phyloP scores from a whole-genome alignment of 2,113 vertebrate species.

The Pygoscelis adeliae region DNA sequence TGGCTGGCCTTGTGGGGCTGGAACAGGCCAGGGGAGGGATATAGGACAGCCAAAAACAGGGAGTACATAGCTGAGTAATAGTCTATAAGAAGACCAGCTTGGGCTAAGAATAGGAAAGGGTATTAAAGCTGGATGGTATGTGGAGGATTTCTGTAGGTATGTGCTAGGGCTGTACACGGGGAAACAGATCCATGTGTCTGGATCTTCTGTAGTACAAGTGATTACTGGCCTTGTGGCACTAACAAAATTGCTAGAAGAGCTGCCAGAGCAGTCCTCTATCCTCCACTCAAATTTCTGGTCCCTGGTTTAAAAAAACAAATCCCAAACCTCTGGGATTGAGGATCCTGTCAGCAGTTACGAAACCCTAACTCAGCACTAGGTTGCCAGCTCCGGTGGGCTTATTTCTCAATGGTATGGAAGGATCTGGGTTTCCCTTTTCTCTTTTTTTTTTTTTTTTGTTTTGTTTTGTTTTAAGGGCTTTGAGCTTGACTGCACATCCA shows the following conservation, averaged over 20 bases:
- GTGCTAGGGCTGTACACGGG: neutral
- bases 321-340: neutral
- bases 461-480: neutral
- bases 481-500: neutral
- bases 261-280: neutral
- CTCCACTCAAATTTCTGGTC: neutral
- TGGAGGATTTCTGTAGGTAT: neutral
- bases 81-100: neutral
- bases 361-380: neutral
- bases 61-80: neutral
- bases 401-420: neutral
- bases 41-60: neutral
- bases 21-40: neutral
- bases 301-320: neutral
- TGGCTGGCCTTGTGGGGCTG: neutral
- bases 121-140: neutral
- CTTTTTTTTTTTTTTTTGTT: neutral
- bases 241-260: neutral
- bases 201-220: neutral
- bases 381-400: neutral
- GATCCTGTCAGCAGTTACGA: neutral
- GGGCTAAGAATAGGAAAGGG: slow-evolving; percentile 5
- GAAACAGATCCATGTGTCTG: neutral
- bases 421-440: neutral
- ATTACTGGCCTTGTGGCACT: neutral